phyloP scores from a whole-genome alignment of 2,113 vertebrate species.

The Dicrurus megarhynchus region DNA sequence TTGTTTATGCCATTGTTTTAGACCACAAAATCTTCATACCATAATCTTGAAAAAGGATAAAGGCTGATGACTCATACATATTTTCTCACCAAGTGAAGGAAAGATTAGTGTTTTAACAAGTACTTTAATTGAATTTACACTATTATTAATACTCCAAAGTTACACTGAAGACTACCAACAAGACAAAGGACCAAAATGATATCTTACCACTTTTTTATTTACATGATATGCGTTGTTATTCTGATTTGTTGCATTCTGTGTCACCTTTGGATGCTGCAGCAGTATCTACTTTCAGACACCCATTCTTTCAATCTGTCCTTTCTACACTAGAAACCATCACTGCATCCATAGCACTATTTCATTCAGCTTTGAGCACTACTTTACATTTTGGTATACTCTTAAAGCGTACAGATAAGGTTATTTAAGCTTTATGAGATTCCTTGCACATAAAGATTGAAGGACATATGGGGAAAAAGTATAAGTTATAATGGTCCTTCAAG shows the following conservation, averaged over 20 bases:
- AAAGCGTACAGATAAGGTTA: background rate
- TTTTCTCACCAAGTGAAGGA: background rate
- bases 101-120: background rate
- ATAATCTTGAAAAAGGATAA: background rate
- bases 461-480: background rate
- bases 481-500: background rate
- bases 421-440: background rate
- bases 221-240: rapidly evolving
- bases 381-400: background rate
- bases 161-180: background rate
- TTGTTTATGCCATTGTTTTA: background rate
- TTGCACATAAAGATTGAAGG: background rate
- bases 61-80: background rate
- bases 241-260: background rate
- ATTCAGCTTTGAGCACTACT: background rate
- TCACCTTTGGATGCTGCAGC: background rate
- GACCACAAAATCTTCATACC: background rate
- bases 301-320: background rate
- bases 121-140: background rate
- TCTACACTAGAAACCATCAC: background rate
- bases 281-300: background rate
- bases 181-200: background rate
- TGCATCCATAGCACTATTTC: background rate
- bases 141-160: background rate
- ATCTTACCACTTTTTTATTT: background rate